Percentiles rank a stretch among this genome's conserved stretches.
Conservation (phyloP, 1,140 invertebrate genomes). For the Propsilocerus akamusi region DNA sequence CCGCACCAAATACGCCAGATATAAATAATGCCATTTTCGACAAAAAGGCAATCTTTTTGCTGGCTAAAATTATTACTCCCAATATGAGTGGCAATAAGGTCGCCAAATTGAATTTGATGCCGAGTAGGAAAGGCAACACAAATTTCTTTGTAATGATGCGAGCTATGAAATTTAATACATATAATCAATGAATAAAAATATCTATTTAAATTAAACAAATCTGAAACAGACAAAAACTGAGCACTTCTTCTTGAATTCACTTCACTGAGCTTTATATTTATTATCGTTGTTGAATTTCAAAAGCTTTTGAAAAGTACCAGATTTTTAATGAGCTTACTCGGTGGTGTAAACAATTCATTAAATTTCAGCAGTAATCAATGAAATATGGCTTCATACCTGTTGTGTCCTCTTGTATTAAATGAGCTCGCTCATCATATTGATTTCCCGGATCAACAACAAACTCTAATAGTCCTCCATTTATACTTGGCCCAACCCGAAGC, state of each 20-base stretch:
- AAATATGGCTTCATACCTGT: conserved; percentile 25
- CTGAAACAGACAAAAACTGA: no score
- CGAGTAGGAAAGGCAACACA: conserved; percentile 47
- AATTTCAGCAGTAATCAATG: no score
- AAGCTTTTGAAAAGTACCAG: no score
- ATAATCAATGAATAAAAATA: neutral
- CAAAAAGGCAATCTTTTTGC: conserved; percentile 51
- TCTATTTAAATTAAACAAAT: no score
- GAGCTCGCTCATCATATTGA: conserved; percentile 24
- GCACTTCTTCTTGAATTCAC: no score
- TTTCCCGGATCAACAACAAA: conserved; percentile 44
- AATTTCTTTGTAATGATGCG: conserved; percentile 44
- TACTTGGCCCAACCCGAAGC: conserved; percentile 42
- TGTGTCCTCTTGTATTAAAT: conserved; percentile 24
- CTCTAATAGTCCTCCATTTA: conserved; percentile 39
- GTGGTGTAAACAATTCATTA: no score
- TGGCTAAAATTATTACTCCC: conserved; percentile 41
- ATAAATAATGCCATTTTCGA: conserved; percentile 49
- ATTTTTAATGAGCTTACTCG: no score
- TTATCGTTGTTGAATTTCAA: no score
- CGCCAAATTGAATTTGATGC: conserved; percentile 54
- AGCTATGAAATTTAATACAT: conserved; percentile 31
- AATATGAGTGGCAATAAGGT: conserved; percentile 50
- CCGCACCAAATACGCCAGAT: conserved; percentile 39
- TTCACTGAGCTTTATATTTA: no score